phyloP scores from a whole-genome alignment of 2,888 invertebrate species.

The Synergus gifuensis region DNA sequence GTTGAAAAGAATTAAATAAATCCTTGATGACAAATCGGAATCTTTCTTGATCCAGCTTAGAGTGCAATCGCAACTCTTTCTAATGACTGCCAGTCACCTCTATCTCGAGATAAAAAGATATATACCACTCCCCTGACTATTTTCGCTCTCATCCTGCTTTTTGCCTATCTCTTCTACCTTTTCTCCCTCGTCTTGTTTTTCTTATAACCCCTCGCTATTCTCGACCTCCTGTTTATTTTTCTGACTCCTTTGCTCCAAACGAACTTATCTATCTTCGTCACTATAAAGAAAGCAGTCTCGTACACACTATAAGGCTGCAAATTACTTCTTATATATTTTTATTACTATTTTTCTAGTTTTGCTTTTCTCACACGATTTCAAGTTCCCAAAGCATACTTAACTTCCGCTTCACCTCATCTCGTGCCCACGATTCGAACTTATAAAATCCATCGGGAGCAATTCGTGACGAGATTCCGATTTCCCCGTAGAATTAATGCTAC shows the following conservation, averaged over 20 bases:
- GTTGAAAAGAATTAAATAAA: background rate
- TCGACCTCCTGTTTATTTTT: constrained; percentile 19
- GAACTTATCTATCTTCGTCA: constrained; percentile 7
- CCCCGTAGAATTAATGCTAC: constrained; percentile 39
- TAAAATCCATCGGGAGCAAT: constrained; percentile 37
- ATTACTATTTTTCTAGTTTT: constrained; percentile 16
- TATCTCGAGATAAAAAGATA: constrained; percentile 4
- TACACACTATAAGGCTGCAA: background rate
- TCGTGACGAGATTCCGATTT: constrained; percentile 41
- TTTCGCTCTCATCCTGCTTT: background rate
- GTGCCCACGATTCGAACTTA: constrained; percentile 16
- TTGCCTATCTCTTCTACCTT: background rate
- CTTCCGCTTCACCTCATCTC: constrained; percentile 19
- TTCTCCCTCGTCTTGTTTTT: constrained; percentile 2
- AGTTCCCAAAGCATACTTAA: background rate
- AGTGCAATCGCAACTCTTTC: background rate
- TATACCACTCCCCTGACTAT: background rate
- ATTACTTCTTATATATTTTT: constrained; percentile 23
- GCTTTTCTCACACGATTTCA: background rate
- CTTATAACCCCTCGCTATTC: background rate
- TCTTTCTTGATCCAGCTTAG: constrained; percentile 8
- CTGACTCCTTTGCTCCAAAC: background rate
- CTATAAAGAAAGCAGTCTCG: background rate
- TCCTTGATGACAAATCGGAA: constrained; percentile 6
- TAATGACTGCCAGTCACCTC: constrained; percentile 11